A percentile compares a stretch with the other conserved stretches of the same genome.
Conservation (phyloP, 2,888 invertebrate species). For the Hoplodrina blanda region DNA sequence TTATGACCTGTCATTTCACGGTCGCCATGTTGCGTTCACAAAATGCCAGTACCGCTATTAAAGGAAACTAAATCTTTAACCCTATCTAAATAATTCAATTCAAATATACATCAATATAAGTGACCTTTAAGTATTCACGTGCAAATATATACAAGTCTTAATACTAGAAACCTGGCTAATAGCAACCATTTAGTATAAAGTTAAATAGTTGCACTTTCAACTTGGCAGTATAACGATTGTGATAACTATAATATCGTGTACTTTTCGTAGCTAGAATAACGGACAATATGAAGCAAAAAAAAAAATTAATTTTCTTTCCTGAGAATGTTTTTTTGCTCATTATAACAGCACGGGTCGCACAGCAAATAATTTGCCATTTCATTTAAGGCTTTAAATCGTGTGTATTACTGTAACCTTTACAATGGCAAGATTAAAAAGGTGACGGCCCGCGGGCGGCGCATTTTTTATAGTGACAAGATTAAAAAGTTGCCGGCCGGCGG, state of each 20-base stretch:
- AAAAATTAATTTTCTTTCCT: too few relatives aligned
- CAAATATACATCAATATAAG: slow-evolving; percentile 34
- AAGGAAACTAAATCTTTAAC: neutral
- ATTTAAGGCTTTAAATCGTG: too few relatives aligned
- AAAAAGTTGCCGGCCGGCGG: too few relatives aligned
- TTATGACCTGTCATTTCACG: too few relatives aligned
- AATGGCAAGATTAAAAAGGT: too few relatives aligned
- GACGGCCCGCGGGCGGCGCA: too few relatives aligned
- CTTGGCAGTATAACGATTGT: slow-evolving; percentile 41
- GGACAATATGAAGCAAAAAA: too few relatives aligned
- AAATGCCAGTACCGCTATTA: neutral
- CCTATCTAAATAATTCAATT: slow-evolving; percentile 19
- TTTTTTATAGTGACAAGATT: too few relatives aligned
- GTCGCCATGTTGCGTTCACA: too few relatives aligned
- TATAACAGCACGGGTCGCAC: too few relatives aligned
- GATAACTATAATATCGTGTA: slow-evolving; percentile 8
- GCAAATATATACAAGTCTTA: slow-evolving; percentile 59
- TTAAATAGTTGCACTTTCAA: slow-evolving; percentile 20
- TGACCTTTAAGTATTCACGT: slow-evolving; percentile 60
- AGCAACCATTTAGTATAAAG: slow-evolving; percentile 29
- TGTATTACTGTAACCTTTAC: too few relatives aligned
- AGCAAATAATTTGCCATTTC: too few relatives aligned
- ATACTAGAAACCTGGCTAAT: slow-evolving; percentile 34
- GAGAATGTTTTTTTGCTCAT: neutral
- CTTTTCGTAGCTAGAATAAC: slow-evolving; percentile 1